Base-by-base conservation (phyloP, 2,888 invertebrate genomes). In the Aricia artaxerxes region DNA sequence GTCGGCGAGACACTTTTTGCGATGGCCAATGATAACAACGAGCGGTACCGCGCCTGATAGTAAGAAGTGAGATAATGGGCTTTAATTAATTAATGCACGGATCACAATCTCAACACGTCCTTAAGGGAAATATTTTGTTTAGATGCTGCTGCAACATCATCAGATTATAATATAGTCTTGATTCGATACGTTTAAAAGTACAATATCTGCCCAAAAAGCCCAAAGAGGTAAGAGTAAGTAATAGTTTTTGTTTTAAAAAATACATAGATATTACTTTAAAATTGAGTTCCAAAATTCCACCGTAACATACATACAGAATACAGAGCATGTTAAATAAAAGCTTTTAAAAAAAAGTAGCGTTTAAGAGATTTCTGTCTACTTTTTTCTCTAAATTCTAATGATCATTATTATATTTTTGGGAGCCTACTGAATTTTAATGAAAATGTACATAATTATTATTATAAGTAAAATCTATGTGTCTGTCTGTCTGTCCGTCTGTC, bases 1-100 rank as follows among this genome's bases (percentile, higher is more conserved):
- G 94, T 94, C 94, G 94, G 94, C 92, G 86, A 87, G 89, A 88
- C 87, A 86, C 88, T 94, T 94, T 94, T 94, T 94, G 93, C 89
- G 94, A 94, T 94, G 87, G 82, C 89, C 89, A 91, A 86, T 92
- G 94, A 94, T 94, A 92, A 92, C 90, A 90, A 91, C 88, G 90
- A 88, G 88, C 90, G 90, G 91, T 89, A 91, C 89, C 88, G 87
- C 88, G 88, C 88, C 84, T 87, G 88, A 89, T 88, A 89, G 87
- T 86, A 85, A 88, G 87, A 86, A 86, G 84, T 84, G 84, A 87
- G 88, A 89, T 91, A 88, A 88, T 87, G 85, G 82, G 82, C 83
- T 81, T 88, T 89, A 90, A 90, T 91, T 90, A 90, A 90, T 90
- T 90, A 88, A 88, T 85, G 86, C 61, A 57, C 80, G 80, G 5